Evolutionary conservation across 2,888 invertebrate genomes (phyloP), one percentile per base, ranked within the genome.

Genomic region (Microctonus brassicae): DNA sequence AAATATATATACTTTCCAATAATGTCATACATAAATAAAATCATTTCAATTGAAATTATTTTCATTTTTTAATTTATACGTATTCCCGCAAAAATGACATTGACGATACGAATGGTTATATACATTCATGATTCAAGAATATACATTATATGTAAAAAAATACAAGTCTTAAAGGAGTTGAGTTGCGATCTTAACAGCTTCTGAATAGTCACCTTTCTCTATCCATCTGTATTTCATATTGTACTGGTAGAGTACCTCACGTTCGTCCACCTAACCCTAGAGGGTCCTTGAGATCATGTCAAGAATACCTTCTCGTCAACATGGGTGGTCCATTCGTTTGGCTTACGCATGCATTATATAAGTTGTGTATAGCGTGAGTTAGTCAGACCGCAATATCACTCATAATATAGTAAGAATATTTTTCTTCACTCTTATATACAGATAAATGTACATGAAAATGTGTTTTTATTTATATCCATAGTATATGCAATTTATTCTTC

Each of bases 251-350:
- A 86, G 86, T 85, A 83, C 81, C 82, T 80, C n/a, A n/a, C 79
- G 82, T 80, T 82, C 82, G 81, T 83, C 82, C 81, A 82, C 80
- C 72, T 83, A 83, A 82, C 83, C 83, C 83, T 86, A 76, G 75
- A 86, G 85, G 78, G 83, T 78, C 80, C 86, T 84, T 79, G 80
- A 84, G 80, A 77, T 77, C 77, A 75, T 82, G 83, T 83, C 83
- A 81, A 85, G 82, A 80, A 80, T 78, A 76, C 73, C 73, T 78
- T 73, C 76, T 75, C 77, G 78, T 85, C 86, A 77, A 81, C 82
- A 84, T 87, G 87, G 87, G 87, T 87, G 87, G 87, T 86, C 87
- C 85, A 82, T 85, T 84, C 85, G 84, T 84, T 82, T 47, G 17
- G 81, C 81, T 80, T 82, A 81, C 81, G 83, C 81, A 84, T 84